phyloP scores from a whole-genome alignment of 2,888 invertebrate genomes.

The Cacoxenus indagator region DNA sequence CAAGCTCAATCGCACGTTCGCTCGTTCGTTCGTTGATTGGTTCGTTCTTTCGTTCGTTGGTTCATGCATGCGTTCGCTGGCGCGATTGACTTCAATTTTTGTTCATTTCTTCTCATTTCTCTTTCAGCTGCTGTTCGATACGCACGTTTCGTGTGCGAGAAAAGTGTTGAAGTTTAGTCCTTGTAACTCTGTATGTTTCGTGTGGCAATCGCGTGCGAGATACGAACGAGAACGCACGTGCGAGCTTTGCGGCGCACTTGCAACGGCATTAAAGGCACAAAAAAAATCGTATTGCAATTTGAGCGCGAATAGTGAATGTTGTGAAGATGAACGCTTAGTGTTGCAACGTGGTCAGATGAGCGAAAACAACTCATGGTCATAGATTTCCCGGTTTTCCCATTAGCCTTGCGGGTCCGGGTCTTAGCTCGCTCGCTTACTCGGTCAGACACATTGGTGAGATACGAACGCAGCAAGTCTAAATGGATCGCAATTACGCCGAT shows the following conservation, averaged over 20 bases:
- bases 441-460: too few species aligned
- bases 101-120: background rate
- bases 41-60: too few species aligned
- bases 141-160: background rate
- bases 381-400: too few species aligned
- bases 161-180: conserved; percentile 44
- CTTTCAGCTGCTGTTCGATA: background rate
- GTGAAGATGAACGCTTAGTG: too few species aligned
- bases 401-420: too few species aligned
- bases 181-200: conserved; percentile 12
- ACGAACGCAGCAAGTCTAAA: background rate
- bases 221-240: conserved; percentile 11
- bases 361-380: too few species aligned
- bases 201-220: conserved; percentile 1
- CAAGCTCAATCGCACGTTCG: too few species aligned
- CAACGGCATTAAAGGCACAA: background rate
- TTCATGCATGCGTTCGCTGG: background rate
- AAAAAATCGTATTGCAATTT: background rate
- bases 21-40: too few species aligned
- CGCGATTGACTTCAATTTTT: background rate
- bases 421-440: too few species aligned
- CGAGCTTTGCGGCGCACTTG: background rate
- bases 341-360: too few species aligned
- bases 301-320: background rate
- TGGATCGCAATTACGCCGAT: conserved; percentile 10